Conservation (phyloP, 1,140 invertebrate genomes). For the Drosophila seguyi region DNA sequence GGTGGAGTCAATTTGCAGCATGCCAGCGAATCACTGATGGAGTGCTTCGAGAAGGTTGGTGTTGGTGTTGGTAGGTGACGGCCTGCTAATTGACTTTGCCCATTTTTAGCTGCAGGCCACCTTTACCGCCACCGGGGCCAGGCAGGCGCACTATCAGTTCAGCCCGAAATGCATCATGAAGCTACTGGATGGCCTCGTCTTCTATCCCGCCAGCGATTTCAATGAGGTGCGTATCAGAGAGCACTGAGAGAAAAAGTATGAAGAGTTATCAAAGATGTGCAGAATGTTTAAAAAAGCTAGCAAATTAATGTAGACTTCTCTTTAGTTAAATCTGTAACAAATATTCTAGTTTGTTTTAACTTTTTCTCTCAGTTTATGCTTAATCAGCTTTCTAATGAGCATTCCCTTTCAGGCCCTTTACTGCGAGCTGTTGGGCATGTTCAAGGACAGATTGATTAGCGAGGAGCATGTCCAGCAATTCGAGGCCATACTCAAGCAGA, state of each 20-base stretch:
- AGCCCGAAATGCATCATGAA: constrained; percentile 84
- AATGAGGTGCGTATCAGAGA: constrained; percentile 65
- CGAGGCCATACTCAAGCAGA: constrained; percentile 88
- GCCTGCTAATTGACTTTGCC: constrained; percentile 46
- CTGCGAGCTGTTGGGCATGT: constrained; percentile 92
- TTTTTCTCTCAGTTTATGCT: constrained; percentile 5
- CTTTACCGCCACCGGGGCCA: constrained; percentile 41
- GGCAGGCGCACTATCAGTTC: constrained; percentile 80
- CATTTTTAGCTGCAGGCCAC: constrained; percentile 61
- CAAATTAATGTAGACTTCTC: too few relatives aligned
- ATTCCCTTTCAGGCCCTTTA: constrained; percentile 87
- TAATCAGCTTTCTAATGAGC: constrained; percentile 12
- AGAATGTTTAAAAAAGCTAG: too few relatives aligned
- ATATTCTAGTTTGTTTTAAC: too few relatives aligned
- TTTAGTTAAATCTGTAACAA: too few relatives aligned
- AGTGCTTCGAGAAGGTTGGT: constrained; percentile 76
- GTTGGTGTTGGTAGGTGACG: constrained; percentile 8
- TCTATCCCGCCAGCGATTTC: constrained; percentile 75
- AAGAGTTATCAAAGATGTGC: not conserved
- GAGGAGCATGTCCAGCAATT: constrained; percentile 89
- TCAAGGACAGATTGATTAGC: constrained; percentile 91
- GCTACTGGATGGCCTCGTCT: constrained; percentile 65
- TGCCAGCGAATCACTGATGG: constrained; percentile 76
- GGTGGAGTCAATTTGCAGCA: constrained; percentile 64
- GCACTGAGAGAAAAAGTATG: not conserved